phyloP scores from a whole-genome alignment of 2,888 invertebrate genomes.

The Leucoptera coffeella region DNA sequence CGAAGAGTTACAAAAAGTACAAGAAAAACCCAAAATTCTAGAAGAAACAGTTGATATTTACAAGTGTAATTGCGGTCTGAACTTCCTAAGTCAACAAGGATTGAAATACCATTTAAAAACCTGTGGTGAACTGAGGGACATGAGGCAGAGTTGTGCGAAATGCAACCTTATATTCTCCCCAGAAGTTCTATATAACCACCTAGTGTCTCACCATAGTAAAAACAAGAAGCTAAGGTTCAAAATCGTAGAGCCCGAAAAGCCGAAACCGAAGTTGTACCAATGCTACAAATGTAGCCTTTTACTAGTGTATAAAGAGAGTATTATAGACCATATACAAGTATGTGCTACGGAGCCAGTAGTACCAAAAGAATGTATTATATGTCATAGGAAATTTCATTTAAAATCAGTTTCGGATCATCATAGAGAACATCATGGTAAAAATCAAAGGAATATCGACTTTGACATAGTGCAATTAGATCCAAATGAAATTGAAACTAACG shows the following conservation, averaged over 20 bases:
- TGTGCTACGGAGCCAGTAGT: not conserved
- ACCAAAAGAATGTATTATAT: not conserved
- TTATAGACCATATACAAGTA: not conserved
- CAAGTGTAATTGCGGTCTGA: slow-evolving; percentile 1
- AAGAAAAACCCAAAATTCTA: not conserved
- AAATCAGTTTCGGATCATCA: not conserved
- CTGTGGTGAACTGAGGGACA: not conserved
- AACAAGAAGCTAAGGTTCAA: not conserved
- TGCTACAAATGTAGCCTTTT: not conserved
- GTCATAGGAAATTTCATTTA: not conserved
- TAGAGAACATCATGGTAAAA: not conserved
- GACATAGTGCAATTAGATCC: not conserved
- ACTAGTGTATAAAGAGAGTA: not conserved
- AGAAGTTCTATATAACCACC: not conserved
- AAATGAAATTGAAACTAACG: not conserved
- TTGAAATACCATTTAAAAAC: not conserved
- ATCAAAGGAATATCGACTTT: not conserved
- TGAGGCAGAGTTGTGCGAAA: slow-evolving; percentile 1
- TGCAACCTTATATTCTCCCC: slow-evolving; percentile 1
- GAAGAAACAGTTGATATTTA: not conserved
- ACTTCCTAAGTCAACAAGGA: not conserved
- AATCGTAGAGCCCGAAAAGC: not conserved
- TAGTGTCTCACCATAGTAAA: not conserved
- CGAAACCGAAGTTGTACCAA: not conserved
- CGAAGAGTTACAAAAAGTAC: too few species aligned